These are phyloP conservation scores for Macrophya alboannulata DNA, from an alignment of 2,888 invertebrate species.

Conservation along the genomic window DNA sequence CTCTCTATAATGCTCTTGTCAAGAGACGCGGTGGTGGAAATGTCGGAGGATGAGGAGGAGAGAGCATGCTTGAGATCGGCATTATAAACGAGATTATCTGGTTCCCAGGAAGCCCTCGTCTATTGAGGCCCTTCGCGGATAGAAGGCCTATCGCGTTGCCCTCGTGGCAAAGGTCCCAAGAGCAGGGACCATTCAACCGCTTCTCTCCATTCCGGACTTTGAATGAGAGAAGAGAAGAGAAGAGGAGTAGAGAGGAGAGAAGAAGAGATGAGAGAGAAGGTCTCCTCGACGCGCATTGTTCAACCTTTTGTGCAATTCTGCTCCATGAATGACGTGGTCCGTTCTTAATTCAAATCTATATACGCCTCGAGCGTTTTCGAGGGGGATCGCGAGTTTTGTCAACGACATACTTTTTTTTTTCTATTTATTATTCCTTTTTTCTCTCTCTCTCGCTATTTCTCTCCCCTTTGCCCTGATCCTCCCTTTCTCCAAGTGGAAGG, in stretches of 20 bases:
- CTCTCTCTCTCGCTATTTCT: not conserved
- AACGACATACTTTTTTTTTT: not conserved
- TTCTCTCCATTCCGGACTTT: constrained; percentile 65
- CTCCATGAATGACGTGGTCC: constrained; percentile 66
- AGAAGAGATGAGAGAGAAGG: constrained; percentile 8
- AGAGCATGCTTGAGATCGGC: constrained; percentile 64
- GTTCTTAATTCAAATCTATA: constrained; percentile 53
- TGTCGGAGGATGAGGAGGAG: not conserved
- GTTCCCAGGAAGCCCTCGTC: constrained; percentile 68
- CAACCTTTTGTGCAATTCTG: constrained; percentile 72
- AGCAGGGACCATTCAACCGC: constrained; percentile 49
- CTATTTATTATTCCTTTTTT: not conserved
- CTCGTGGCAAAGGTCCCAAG: constrained; percentile 44
- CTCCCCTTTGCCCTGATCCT: no score
- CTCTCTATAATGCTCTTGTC: constrained; percentile 18
- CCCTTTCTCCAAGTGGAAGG: not conserved
- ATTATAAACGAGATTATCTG: constrained; percentile 73
- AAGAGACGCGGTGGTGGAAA: constrained; percentile 9
- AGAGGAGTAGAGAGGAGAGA: not conserved
- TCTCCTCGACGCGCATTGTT: constrained; percentile 69
- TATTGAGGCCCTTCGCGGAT: constrained; percentile 50
- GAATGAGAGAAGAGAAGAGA: constrained; percentile 25
- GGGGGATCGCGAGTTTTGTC: constrained; percentile 46
- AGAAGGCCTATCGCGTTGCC: constrained; percentile 52
- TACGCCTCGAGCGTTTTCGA: constrained; percentile 30